Percentiles rank a stretch among this genome's conserved stretches.
phyloP scores from a whole-genome alignment of 2,797 vertebrate genomes.

The Oryzias dopingdopingensis region DNA sequence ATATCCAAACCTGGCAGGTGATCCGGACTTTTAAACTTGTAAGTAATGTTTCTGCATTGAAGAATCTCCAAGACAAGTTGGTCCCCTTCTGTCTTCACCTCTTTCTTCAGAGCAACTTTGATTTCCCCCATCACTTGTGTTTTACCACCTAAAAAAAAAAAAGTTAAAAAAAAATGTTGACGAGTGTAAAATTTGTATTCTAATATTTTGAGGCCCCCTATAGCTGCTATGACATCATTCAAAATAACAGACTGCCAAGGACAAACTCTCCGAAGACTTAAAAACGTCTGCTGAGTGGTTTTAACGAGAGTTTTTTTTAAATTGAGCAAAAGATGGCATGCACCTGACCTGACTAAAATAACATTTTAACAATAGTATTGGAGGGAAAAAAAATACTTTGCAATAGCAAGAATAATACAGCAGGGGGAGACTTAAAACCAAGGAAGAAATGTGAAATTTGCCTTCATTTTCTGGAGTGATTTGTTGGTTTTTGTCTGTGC shows the following conservation, averaged over 20 bases:
- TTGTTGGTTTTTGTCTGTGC: conserved; percentile 77
- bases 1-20: conserved; percentile 89
- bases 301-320: background rate
- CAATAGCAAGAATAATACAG: conserved; percentile 32
- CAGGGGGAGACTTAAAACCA: conserved; percentile 47
- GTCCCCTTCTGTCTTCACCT: conserved; percentile 97
- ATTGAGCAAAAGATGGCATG: background rate
- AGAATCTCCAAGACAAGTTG: conserved; percentile 95
- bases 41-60: conserved; percentile 98
- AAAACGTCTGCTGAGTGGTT: too few relatives aligned
- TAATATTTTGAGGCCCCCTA: background rate
- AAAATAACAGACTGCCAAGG: too few relatives aligned
- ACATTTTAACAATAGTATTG: conserved; percentile 3
- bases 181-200: background rate
- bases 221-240: background rate
- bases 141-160: conserved; percentile 81
- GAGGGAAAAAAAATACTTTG: background rate
- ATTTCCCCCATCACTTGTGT: conserved; percentile 98
- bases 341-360: conserved; percentile 5
- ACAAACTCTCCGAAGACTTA: too few relatives aligned
- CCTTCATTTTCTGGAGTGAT: conserved; percentile 87
- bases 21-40: conserved; percentile 98
- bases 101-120: conserved; percentile 95
- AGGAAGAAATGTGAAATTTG: conserved; percentile 55
- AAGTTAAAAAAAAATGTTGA: background rate